A percentile compares a stretch with the other conserved stretches of the same genome.
Evolutionary conservation across 2,888 invertebrate genomes (phyloP).

Genomic region (Sturmia bella): DNA sequence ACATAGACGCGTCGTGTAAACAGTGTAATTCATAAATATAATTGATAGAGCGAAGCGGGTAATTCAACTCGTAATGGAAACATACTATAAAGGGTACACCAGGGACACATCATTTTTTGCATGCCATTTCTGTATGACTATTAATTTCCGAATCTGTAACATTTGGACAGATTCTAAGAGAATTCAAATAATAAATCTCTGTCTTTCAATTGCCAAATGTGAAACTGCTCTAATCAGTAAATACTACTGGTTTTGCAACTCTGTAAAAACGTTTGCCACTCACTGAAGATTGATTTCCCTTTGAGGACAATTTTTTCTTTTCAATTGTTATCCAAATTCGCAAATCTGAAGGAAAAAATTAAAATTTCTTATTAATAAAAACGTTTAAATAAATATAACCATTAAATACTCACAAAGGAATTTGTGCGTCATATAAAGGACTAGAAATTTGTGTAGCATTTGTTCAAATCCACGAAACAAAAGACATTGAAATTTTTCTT

Average conservation of each 20-base stretch:
- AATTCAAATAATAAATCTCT: too few species aligned
- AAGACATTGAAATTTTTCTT: constrained; percentile 20
- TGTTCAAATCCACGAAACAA: constrained; percentile 9
- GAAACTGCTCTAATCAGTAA: background rate
- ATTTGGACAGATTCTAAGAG: too few species aligned
- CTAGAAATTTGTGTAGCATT: constrained; percentile 14
- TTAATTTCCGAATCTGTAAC: too few species aligned
- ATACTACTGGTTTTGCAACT: background rate
- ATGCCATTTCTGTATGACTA: too few species aligned
- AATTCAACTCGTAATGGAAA: too few species aligned
- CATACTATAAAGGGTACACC: too few species aligned
- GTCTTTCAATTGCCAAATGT: constrained; percentile 19
- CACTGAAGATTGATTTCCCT: too few species aligned
- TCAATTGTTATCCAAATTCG: constrained; percentile 26
- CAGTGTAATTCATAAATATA: too few species aligned
- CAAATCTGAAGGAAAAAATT: constrained; percentile 6
- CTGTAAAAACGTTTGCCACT: background rate
- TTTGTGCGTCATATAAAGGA: constrained; percentile 33
- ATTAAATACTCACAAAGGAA: constrained; percentile 3
- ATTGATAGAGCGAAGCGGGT: too few species aligned
- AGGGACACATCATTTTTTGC: too few species aligned
- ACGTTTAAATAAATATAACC: background rate
- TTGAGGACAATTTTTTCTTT: constrained; percentile 46
- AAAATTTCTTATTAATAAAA: constrained; percentile 15
- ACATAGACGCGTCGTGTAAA: too few species aligned